Percentiles rank a stretch among this genome's conserved stretches.
Conservation (phyloP, 2,797 vertebrate genomes). For the Galagoides demidoff region DNA sequence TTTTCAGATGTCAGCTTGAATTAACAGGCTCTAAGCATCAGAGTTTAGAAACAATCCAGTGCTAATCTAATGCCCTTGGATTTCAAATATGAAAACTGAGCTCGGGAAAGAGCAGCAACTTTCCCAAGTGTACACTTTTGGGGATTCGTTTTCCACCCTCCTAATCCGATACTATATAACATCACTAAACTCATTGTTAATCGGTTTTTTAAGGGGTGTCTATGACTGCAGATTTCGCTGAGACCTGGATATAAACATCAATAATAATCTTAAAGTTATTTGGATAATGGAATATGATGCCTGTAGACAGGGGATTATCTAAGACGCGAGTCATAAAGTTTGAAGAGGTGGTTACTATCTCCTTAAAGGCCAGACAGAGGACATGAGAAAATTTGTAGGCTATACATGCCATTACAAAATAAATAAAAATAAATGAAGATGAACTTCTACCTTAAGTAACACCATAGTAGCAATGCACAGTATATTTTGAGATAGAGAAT, state of each 20-base stretch:
- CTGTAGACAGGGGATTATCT: constrained; percentile 6
- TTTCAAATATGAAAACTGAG: constrained; percentile 38
- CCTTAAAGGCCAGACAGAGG: constrained; percentile 33
- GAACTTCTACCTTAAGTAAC: constrained; percentile 45
- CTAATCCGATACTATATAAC: neutral
- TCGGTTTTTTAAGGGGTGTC: constrained; percentile 24
- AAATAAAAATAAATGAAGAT: constrained; percentile 37
- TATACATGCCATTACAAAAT: neutral
- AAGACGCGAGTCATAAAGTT: neutral
- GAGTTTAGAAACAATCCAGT: constrained; percentile 2
- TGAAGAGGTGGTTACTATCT: constrained; percentile 37
- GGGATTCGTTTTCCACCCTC: neutral
- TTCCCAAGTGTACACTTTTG: neutral
- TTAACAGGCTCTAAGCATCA: neutral
- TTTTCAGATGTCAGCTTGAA: neutral
- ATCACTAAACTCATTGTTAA: neutral
- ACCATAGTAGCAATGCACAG: neutral
- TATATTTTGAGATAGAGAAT: constrained; percentile 33
- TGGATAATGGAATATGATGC: constrained; percentile 1
- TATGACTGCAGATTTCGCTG: neutral
- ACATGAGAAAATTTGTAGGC: neutral
- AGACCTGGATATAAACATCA: constrained; percentile 8
- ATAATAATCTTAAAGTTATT: constrained; percentile 40
- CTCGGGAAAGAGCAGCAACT: neutral
- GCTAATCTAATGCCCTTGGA: neutral